Evolutionary conservation across 2,888 invertebrate species (phyloP), one percentile per base, ranked within the genome.

Genomic region (Antheraea assamensis): DNA sequence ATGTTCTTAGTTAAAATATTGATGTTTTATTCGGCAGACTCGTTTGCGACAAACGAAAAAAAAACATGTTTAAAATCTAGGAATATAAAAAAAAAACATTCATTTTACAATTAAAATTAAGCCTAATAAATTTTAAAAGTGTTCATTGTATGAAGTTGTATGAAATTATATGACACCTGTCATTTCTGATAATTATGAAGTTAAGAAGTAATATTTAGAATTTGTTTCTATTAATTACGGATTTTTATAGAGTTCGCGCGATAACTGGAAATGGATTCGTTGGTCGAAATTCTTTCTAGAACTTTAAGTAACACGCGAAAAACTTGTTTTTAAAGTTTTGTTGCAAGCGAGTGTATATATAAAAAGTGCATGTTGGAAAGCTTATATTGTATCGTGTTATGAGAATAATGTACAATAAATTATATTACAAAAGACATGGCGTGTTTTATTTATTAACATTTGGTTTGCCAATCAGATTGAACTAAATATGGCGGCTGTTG

Each of bases 391-490:
- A 91, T 88, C 87, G 88, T 90, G 91, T 93, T 92, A 92, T 84
- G 88, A 87, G 87, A 87, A 87, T 85, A 81, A 91, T 92, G 90
- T 93, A 93, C 88, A 93, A 92, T 93, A 93, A 92, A 92, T 82
- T 82, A 85, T 86, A 64, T 30, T 64, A 84, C 42, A 86, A 90
- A 87, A 83, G 78, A 80, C 74, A 52, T 30, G 49, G 19, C 74
- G 72, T 76, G 71, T 80, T 79, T 82, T 77, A 68, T 75, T 73
- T 70, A 7, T 10, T 64, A 3, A 17, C 61, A 30, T 64, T 15
- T 24, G 10, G 58, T 58, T 58, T 27, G 24, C 0, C 8, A 15
- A 61, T 8, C 27, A 13, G 27, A 61, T 55, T 55, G 8, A 8
- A 55, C 5, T 55, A 21, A 13, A n/a, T 3, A 58, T 19, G 52